A percentile compares a stretch with the other conserved stretches of the same genome.
Conservation (phyloP, 2,888 invertebrate genomes). For the Graphium colonna region DNA sequence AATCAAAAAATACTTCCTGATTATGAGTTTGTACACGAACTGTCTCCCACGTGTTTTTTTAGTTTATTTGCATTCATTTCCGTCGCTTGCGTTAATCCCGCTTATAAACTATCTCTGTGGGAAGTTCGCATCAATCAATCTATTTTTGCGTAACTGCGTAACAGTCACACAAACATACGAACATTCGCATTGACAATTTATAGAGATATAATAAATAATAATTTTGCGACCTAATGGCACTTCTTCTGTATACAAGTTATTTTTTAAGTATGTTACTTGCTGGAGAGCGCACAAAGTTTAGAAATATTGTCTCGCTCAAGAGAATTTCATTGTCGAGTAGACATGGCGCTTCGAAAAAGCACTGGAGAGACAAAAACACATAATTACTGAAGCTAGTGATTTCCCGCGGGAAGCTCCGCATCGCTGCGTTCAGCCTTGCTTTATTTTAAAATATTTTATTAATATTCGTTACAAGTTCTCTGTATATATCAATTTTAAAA, state of each 20-base stretch:
- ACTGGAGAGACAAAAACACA: conserved; percentile 48
- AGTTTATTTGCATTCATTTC: no score
- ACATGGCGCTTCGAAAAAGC: conserved; percentile 32
- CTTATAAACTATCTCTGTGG: no score
- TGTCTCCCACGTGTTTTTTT: no score
- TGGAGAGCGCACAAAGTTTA: conserved; percentile 16
- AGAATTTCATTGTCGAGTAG: conserved; percentile 32
- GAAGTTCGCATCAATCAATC: no score
- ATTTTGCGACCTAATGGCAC: neutral
- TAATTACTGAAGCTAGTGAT: conserved; percentile 64
- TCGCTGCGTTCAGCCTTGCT: conserved; percentile 31
- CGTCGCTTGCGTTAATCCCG: no score
- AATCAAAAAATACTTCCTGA: no score
- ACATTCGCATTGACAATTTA: no score
- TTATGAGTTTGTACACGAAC: no score
- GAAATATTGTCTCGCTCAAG: conserved; percentile 21
- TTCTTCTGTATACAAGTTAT: neutral
- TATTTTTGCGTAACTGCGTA: no score
- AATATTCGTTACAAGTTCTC: conserved; percentile 28
- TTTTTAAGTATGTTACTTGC: conserved; percentile 8
- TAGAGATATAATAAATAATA: no score
- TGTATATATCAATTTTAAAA: neutral
- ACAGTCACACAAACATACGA: no score
- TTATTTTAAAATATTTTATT: conserved; percentile 32
- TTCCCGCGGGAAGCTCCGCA: conserved; percentile 50